Evolutionary conservation across 1,140 invertebrate species (phyloP).

Genomic region (Megalopta genalis): DNA sequence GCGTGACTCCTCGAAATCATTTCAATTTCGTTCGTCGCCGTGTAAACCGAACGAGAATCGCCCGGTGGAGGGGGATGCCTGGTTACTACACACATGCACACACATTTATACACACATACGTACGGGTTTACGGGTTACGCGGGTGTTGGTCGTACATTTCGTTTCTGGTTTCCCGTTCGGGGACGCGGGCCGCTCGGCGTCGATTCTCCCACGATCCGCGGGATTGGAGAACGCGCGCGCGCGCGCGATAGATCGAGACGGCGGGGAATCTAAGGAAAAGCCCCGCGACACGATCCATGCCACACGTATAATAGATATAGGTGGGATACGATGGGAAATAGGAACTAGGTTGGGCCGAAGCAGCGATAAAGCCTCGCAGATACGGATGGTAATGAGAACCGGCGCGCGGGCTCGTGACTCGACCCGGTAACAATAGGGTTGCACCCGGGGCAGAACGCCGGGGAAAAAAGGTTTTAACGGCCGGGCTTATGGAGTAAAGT

Average conservation of each 20-base stretch:
- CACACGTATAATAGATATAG: slow-evolving; percentile 56
- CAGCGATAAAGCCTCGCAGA: slow-evolving; percentile 59
- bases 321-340: slow-evolving; percentile 65
- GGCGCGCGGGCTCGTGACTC: slow-evolving; percentile 65
- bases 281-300: slow-evolving; percentile 51
- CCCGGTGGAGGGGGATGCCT: no score
- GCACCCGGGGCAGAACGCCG: slow-evolving; percentile 54
- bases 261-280: slow-evolving; percentile 53
- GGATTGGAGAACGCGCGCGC: slow-evolving; percentile 4
- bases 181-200: background rate
- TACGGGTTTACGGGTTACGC: no score
- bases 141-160: no score
- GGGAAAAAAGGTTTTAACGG: slow-evolving; percentile 58
- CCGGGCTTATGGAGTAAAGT: slow-evolving; percentile 30
- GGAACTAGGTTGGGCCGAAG: slow-evolving; percentile 65
- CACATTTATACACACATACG: no score
- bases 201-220: slow-evolving; percentile 32
- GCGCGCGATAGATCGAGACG: slow-evolving; percentile 9
- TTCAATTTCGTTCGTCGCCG: slow-evolving; percentile 63
- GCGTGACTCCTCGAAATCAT: slow-evolving; percentile 68
- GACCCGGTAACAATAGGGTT: slow-evolving; percentile 72
- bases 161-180: no score
- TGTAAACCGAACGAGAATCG: background rate
- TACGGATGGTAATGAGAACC: slow-evolving; percentile 70
- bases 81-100: no score